Evolutionary conservation across 23 tunicate species (phyloP).

Genomic region (Ascidia mentula): DNA sequence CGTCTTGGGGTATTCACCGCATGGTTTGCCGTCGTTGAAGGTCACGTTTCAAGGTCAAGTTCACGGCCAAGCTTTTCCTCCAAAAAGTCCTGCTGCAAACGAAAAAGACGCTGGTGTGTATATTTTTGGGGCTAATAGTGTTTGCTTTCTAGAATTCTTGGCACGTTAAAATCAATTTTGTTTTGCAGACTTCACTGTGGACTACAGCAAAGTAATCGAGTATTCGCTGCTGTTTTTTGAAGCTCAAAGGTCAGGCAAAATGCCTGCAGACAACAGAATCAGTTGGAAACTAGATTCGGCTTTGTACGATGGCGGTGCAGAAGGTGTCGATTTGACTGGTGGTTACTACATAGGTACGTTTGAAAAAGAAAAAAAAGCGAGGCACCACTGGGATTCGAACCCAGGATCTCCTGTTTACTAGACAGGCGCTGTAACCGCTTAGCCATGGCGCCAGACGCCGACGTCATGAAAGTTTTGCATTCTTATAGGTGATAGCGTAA

Average conservation of each 20-base stretch:
- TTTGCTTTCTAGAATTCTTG: not conserved
- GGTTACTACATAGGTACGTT: constrained; percentile 74
- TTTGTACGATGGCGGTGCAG: constrained; percentile 60
- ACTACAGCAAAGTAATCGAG: constrained; percentile 38
- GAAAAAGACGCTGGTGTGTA: constrained; percentile 6
- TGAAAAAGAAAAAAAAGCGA: constrained; percentile 28
- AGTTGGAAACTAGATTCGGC: constrained; percentile 63
- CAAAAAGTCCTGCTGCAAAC: not conserved
- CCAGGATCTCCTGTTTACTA: constrained; percentile 99
- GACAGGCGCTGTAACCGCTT: constrained; percentile 99
- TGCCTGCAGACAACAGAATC: constrained; percentile 48
- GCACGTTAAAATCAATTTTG: not conserved
- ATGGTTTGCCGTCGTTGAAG: constrained; percentile 40
- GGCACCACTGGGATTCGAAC: constrained; percentile 99
- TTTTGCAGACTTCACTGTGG: constrained; percentile 41
- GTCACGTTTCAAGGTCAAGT: constrained; percentile 44
- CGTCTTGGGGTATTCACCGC: constrained; percentile 40
- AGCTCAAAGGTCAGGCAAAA: constrained; percentile 54
- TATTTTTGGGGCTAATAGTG: not conserved
- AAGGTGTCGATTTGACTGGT: constrained; percentile 49
- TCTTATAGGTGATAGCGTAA: too few relatives aligned
- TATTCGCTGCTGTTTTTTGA: constrained; percentile 49
- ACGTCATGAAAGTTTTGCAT: too few relatives aligned
- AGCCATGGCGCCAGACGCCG: constrained; percentile 95
- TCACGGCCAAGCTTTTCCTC: not conserved